Base-by-base conservation (phyloP, 2,888 invertebrate species). In the Syritta pipiens region DNA sequence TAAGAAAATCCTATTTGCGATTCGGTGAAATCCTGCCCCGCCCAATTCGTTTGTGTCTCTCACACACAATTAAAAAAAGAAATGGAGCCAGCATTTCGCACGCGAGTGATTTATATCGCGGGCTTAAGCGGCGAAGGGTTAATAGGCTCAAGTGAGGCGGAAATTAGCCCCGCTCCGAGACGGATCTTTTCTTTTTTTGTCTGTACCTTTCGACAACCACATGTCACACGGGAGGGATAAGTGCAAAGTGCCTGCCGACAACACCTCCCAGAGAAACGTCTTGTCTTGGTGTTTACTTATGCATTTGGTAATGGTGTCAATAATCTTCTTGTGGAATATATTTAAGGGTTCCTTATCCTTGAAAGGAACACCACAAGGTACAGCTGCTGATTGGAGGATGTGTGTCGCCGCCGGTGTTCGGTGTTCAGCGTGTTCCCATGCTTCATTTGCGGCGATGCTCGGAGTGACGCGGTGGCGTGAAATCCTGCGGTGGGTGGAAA, bases 271-370 rank as follows among this genome's bases (percentile, higher is more conserved):
- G n/a, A n/a, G n/a, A 35, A 28, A 32, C 26, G 62, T 46, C 48
- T 49, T 62, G 42, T 72, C 74, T 79, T 26, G n/a, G 68, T 62
- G 74, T 79, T 74, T 79, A 79, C 44, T 79, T 79, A 79, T 79
- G 79, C 79, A 74, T 67, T 79, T 74, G 44, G 60, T 68, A 79
- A 79, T 79, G 79, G 79, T 79, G 79, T 79, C 67, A 72, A 62
- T 79, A 79, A 79, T 79, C 79, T 74, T 74, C 79, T 74, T 79
- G 79, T 67, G 51, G 79, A 74, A 68, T 79, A 67, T 79, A 79
- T 68, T 79, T 79, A 79, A 79, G 74, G 74, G 74, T 44, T 79
- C 67, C 62, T 79, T 79, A 74, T 67, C 74, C 79, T 24, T 53
- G 40, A 19, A 2, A 12, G 44, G 55, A 62, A 48, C 44, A 17